Percentiles rank a stretch among this genome's conserved stretches.
Conservation (phyloP, 2,888 invertebrate species). For the Microctonus brassicae region DNA sequence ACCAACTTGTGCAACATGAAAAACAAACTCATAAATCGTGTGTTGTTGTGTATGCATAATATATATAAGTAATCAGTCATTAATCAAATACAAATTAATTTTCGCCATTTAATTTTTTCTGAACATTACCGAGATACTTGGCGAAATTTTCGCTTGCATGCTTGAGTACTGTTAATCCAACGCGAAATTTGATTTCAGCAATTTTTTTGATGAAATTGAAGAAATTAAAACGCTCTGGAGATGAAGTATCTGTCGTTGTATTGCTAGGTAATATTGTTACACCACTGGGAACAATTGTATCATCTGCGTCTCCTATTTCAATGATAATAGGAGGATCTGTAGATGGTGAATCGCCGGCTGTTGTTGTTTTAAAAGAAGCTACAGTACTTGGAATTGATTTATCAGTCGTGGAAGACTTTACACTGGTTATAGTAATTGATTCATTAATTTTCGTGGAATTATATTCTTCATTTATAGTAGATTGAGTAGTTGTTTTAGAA, state of each 20-base stretch:
- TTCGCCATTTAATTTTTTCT: conserved; percentile 68
- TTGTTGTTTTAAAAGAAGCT: neutral
- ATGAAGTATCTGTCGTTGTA: neutral
- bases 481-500: too few relatives aligned
- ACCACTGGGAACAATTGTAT: neutral
- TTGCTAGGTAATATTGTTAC: neutral
- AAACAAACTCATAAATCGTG: conserved; percentile 6
- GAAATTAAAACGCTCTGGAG: conserved; percentile 60
- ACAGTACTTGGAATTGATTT: neutral
- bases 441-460: too few relatives aligned
- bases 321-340: neutral
- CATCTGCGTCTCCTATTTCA: neutral
- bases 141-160: conserved; percentile 78
- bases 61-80: conserved; percentile 3
- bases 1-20: conserved; percentile 15
- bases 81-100: conserved; percentile 47
- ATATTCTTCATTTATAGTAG: neutral
- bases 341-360: neutral
- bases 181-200: conserved; percentile 77
- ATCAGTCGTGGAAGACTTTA: neutral
- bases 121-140: conserved; percentile 76
- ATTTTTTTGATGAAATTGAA: conserved; percentile 76
- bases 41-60: neutral
- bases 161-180: conserved; percentile 78
- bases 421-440: neutral